phyloP scores from a whole-genome alignment of 1,140 invertebrate species.

The Drosophila prosaltans region DNA sequence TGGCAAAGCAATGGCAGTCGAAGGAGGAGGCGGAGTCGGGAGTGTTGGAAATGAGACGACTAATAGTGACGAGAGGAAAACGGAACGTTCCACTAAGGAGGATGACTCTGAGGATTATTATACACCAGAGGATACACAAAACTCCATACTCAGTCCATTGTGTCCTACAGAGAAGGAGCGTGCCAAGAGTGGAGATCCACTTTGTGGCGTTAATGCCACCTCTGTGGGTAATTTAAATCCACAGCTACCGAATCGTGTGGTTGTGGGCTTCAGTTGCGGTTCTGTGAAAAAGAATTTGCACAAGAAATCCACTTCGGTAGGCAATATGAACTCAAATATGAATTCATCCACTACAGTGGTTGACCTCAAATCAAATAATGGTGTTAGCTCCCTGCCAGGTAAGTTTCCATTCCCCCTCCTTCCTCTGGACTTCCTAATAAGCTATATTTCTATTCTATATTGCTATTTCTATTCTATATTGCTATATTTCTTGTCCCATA shows the following conservation, averaged over 20 bases:
- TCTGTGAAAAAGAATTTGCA: slow-evolving; percentile 67
- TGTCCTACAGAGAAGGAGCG: slow-evolving; percentile 60
- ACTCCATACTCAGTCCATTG: slow-evolving; percentile 85
- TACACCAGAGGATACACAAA: slow-evolving; percentile 88
- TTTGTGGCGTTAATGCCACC: slow-evolving; percentile 24
- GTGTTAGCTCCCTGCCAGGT: slow-evolving; percentile 78
- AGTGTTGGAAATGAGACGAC: slow-evolving; percentile 34
- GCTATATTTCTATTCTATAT: too few species aligned
- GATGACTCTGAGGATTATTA: slow-evolving; percentile 90
- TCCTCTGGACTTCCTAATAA: too few species aligned
- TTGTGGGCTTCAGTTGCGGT: slow-evolving; percentile 55
- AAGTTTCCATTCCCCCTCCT: background rate
- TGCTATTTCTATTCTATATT: too few species aligned
- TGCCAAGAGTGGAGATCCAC: slow-evolving; percentile 66
- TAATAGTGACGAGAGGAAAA: slow-evolving; percentile 14
- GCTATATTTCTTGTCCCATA: slow-evolving; percentile 11
- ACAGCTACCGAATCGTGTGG: slow-evolving; percentile 28
- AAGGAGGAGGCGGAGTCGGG: slow-evolving; percentile 7
- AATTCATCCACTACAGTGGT: slow-evolving; percentile 31
- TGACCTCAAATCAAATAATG: slow-evolving; percentile 62
- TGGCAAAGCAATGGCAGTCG: slow-evolving; percentile 8
- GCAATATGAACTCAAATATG: slow-evolving; percentile 66
- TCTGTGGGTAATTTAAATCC: slow-evolving; percentile 1
- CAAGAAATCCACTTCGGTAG: slow-evolving; percentile 80
- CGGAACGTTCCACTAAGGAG: slow-evolving; percentile 24